These are phyloP conservation scores for Leptoteleia sp. DNA, from an alignment of 1,140 invertebrate species.

Conservation along the genomic window DNA sequence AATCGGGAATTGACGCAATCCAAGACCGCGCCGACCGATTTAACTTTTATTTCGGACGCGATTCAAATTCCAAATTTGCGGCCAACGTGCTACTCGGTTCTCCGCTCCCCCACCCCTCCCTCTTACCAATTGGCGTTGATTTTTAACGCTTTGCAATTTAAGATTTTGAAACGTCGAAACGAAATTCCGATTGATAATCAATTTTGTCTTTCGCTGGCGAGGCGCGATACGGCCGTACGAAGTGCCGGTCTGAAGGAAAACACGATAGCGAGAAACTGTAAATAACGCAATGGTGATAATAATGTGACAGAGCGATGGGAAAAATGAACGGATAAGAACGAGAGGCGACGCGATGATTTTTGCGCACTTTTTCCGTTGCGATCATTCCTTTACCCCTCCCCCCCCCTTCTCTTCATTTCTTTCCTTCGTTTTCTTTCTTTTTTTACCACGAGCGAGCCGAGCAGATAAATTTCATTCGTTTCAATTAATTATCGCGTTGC, in stretches of 20 bases:
- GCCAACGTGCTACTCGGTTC: no score
- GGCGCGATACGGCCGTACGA: slow-evolving; percentile 36
- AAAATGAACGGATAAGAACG: slow-evolving; percentile 39
- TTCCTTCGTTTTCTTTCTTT: no score
- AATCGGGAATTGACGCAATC: slow-evolving; percentile 50
- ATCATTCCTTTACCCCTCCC: no score
- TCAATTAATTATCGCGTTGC: background rate
- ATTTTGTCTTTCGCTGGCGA: slow-evolving; percentile 23
- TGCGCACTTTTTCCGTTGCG: slow-evolving; percentile 3
- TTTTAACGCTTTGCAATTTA: background rate
- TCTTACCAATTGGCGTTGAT: background rate
- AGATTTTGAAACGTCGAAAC: background rate
- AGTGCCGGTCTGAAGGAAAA: slow-evolving; percentile 49
- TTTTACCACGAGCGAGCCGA: no score
- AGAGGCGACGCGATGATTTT: slow-evolving; percentile 10
- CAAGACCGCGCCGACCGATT: slow-evolving; percentile 6
- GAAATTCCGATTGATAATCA: slow-evolving; percentile 7
- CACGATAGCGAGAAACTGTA: slow-evolving; percentile 60
- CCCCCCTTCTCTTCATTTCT: no score
- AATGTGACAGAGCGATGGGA: slow-evolving; percentile 33
- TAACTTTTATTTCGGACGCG: slow-evolving; percentile 16
- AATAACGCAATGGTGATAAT: slow-evolving; percentile 61
- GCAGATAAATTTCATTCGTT: background rate
- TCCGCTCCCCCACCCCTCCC: no score
- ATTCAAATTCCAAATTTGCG: slow-evolving; percentile 23